Conservation (phyloP, 2,113 vertebrate species). For the Phaethornis superciliosus region DNA sequence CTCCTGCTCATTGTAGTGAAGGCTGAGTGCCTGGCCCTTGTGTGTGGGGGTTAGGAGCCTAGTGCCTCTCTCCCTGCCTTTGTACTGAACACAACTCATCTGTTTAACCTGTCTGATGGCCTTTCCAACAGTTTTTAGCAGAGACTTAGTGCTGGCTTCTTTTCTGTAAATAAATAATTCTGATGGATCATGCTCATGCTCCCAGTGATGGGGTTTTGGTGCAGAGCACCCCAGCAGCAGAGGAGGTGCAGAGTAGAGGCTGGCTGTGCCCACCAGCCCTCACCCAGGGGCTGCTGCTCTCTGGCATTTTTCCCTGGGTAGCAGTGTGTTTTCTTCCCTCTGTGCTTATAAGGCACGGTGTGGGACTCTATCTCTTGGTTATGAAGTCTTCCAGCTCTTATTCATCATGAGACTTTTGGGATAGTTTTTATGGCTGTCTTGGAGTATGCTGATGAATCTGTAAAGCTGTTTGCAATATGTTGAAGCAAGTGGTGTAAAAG, state of each 20-base stretch:
- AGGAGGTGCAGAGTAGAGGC: not conserved
- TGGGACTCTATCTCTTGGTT: not conserved
- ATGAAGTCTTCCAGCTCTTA: not conserved
- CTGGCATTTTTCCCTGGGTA: not conserved
- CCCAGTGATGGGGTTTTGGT: not conserved
- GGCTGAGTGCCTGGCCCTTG: not conserved
- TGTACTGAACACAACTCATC: not conserved
- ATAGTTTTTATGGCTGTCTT: not conserved
- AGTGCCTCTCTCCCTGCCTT: not conserved
- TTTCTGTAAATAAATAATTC: too few species aligned
- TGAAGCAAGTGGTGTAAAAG: not conserved
- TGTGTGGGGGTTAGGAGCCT: not conserved
- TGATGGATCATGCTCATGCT: not conserved
- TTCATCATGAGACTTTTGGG: not conserved
- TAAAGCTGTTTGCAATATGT: not conserved
- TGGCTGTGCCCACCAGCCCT: not conserved
- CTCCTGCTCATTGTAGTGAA: not conserved
- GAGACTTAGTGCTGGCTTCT: not conserved
- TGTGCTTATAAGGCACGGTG: not conserved
- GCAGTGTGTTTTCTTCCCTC: not conserved
- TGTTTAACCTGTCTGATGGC: not conserved
- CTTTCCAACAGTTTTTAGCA: not conserved
- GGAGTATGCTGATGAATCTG: not conserved
- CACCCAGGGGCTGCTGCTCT: not conserved
- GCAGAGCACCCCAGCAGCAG: too few species aligned